Percentiles rank a stretch among this genome's conserved stretches.
These are phyloP conservation scores for Pelmatolapia mariae DNA, from an alignment of 2,113 vertebrate genomes.

Conservation along the genomic window DNA sequence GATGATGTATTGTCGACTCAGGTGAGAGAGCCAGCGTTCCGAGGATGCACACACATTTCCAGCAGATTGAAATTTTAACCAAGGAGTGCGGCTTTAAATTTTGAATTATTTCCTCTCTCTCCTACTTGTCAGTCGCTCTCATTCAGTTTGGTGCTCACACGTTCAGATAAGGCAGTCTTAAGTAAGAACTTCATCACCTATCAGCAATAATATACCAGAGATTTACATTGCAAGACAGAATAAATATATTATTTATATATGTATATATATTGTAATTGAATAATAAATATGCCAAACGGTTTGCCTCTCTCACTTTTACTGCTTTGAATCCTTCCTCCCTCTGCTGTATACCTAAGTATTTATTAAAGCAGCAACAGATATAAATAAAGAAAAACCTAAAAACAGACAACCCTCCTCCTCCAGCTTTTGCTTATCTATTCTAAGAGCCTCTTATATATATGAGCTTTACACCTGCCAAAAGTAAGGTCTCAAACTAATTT, in stretches of 20 bases:
- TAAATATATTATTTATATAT: neutral
- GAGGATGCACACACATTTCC: neutral
- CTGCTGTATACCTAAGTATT: neutral
- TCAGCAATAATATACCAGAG: neutral
- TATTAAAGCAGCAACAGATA: neutral
- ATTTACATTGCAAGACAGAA: neutral
- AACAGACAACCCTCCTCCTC: neutral
- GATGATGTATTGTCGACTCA: conserved; percentile 12
- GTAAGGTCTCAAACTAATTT: neutral
- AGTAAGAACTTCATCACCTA: neutral
- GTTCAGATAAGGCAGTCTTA: neutral
- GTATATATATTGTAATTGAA: neutral
- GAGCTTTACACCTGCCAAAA: neutral
- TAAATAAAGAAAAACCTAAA: neutral
- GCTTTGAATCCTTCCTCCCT: neutral
- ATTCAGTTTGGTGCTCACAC: neutral
- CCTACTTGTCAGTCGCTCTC: neutral
- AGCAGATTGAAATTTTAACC: neutral
- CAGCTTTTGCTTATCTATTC: neutral
- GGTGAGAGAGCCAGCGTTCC: neutral
- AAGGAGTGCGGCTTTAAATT: neutral
- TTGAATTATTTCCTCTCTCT: neutral
- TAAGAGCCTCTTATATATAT: neutral
- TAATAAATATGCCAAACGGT: neutral
- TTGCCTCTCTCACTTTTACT: neutral